Conservation (phyloP, 2,888 invertebrate species). For the Dyspetes luteomarginatus region DNA sequence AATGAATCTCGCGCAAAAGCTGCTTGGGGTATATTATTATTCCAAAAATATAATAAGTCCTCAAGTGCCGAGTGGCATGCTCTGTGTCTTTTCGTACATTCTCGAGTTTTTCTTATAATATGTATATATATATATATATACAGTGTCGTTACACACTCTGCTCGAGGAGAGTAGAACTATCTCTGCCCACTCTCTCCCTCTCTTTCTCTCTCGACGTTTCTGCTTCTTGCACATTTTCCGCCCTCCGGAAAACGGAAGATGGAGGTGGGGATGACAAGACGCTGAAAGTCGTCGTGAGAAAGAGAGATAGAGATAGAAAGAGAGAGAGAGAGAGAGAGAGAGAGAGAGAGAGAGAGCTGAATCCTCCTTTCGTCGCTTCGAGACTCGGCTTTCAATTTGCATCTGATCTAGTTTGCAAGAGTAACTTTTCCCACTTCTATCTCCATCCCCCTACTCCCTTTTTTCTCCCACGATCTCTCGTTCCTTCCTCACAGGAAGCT, state of each 20-base stretch:
- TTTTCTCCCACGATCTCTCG: conserved; percentile 4
- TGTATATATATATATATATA: conserved; percentile 11
- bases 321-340: conserved; percentile 9
- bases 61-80: conserved; percentile 1
- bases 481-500: conserved; percentile 10
- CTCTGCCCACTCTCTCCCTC: conserved; percentile 25
- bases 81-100: not conserved
- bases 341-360: conserved; percentile 20
- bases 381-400: conserved; percentile 65
- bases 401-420: conserved; percentile 65
- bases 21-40: conserved; percentile 44
- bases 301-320: not conserved
- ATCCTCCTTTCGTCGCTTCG: conserved; percentile 56
- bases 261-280: conserved; percentile 30
- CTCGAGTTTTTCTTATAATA: not conserved
- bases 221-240: conserved; percentile 27
- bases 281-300: conserved; percentile 34
- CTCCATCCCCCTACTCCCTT: conserved; percentile 25
- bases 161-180: conserved; percentile 39
- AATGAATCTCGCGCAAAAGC: conserved; percentile 27
- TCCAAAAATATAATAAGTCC: conserved; percentile 54
- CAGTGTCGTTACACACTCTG: not conserved
- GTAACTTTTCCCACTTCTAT: conserved; percentile 62
- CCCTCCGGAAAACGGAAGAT: conserved; percentile 16
- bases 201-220: not conserved